Evolutionary conservation across 2,113 vertebrate genomes (phyloP).

Genomic region (Spermophilus dauricus): DNA sequence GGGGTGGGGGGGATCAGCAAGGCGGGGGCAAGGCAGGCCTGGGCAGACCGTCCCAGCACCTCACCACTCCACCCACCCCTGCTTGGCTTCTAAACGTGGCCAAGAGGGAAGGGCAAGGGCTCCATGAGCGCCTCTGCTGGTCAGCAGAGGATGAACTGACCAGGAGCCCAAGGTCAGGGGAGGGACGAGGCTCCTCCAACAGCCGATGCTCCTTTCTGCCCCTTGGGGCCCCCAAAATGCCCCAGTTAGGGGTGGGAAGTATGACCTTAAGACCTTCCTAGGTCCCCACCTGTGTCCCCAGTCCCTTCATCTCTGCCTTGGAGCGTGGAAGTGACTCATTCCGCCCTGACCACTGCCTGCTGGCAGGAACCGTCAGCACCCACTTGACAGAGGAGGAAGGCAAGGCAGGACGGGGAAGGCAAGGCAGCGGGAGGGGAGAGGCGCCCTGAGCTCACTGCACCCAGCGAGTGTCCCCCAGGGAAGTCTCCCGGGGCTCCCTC

Average conservation of each 20-base stretch:
- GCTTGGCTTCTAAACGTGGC: background rate
- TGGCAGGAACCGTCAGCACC: background rate
- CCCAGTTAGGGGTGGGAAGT: background rate
- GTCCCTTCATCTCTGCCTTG: background rate
- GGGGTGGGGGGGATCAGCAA: background rate
- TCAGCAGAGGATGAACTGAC: background rate
- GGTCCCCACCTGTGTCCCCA: background rate
- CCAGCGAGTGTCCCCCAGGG: background rate
- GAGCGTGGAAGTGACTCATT: background rate
- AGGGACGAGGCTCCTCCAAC: background rate
- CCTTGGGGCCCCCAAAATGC: too few species aligned
- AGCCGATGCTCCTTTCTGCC: background rate
- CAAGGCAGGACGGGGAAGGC: background rate
- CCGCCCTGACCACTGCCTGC: background rate
- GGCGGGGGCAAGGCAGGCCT: background rate
- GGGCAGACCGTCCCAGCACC: background rate
- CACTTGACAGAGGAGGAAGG: background rate
- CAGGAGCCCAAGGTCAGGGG: rapidly evolving
- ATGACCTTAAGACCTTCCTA: background rate
- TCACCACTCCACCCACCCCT: background rate
- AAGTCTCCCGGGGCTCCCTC: background rate
- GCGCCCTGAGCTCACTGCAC: background rate
- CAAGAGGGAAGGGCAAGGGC: background rate
- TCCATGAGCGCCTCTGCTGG: background rate
- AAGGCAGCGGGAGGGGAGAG: background rate